Percentiles rank a stretch among this genome's conserved stretches.
Evolutionary conservation across 2,888 invertebrate genomes (phyloP).

Genomic region (Plagodis pulveraria): DNA sequence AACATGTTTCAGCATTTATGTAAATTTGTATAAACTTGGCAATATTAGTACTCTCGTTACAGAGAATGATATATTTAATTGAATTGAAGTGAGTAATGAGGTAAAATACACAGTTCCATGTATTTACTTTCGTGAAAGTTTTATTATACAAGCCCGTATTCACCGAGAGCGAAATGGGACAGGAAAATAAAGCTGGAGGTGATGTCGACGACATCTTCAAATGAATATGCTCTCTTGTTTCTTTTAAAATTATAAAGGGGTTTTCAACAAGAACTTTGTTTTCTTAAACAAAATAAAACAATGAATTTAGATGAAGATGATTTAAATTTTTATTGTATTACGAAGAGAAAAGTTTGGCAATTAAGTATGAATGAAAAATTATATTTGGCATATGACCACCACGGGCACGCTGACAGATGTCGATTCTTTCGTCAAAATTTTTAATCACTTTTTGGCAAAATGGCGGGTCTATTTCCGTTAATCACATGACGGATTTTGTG

Average conservation of each 20-base stretch:
- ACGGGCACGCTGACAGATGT: too few species aligned
- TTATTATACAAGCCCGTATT: conserved; percentile 31
- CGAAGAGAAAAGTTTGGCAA: too few species aligned
- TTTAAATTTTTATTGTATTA: too few species aligned
- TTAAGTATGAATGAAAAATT: too few species aligned
- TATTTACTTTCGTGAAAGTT: conserved; percentile 38
- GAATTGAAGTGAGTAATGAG: conserved; percentile 37
- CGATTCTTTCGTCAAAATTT: too few species aligned
- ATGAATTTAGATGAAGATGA: too few species aligned
- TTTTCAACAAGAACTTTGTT: too few species aligned
- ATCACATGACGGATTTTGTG: too few species aligned
- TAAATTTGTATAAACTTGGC: conserved; percentile 1
- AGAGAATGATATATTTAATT: conserved; percentile 30
- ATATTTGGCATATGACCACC: too few species aligned
- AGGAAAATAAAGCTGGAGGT: conserved; percentile 48
- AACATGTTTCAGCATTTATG: conserved; percentile 3
- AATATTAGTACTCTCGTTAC: conserved; percentile 27
- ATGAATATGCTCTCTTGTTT: conserved; percentile 19
- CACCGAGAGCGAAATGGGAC: conserved; percentile 43
- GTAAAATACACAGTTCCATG: conserved; percentile 39
- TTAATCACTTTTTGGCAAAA: too few species aligned
- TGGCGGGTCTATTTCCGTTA: too few species aligned
- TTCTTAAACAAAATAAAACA: too few species aligned
- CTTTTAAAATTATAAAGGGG: neutral
- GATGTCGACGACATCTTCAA: conserved; percentile 32